Evolutionary conservation across 2,888 invertebrate genomes (phyloP).

Genomic region (Pristionchus mayeri): DNA sequence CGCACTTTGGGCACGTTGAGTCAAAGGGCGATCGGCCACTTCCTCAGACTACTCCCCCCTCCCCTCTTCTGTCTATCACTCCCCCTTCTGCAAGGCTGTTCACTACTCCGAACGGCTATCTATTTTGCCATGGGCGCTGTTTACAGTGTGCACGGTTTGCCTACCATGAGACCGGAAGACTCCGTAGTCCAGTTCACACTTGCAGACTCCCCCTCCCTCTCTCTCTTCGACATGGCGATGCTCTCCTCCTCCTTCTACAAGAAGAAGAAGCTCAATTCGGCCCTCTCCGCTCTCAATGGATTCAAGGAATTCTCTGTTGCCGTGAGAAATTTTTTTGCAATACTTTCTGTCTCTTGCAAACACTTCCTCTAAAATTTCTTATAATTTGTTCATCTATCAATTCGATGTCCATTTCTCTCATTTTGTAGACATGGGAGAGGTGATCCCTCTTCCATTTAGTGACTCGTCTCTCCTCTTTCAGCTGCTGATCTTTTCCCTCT

Average conservation of each 20-base stretch:
- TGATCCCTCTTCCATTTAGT: too few species aligned
- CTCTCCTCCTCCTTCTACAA: slow-evolving; percentile 30
- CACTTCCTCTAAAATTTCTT: too few species aligned
- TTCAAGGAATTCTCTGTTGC: slow-evolving; percentile 49
- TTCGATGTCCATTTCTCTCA: too few species aligned
- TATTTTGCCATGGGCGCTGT: background rate
- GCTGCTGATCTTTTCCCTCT: background rate
- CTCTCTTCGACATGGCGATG: background rate
- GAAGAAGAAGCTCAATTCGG: slow-evolving; percentile 44
- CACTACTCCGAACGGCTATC: too few species aligned
- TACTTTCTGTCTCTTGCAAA: too few species aligned
- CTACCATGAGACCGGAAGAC: background rate
- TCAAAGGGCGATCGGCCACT: background rate
- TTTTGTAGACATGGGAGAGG: too few species aligned
- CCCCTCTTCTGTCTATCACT: too few species aligned
- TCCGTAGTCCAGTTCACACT: background rate
- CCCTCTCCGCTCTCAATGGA: slow-evolving; percentile 44
- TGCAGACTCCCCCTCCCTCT: background rate
- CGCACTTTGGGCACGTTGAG: background rate
- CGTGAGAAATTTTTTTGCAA: background rate
- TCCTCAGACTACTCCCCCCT: background rate
- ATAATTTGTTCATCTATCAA: too few species aligned
- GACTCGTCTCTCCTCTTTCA: too few species aligned
- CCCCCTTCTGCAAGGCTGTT: background rate
- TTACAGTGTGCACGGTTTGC: background rate